Evolutionary conservation across 2,797 vertebrate genomes (phyloP), one percentile per base, ranked within the genome.

Genomic region (Cossypha polioptera): DNA sequence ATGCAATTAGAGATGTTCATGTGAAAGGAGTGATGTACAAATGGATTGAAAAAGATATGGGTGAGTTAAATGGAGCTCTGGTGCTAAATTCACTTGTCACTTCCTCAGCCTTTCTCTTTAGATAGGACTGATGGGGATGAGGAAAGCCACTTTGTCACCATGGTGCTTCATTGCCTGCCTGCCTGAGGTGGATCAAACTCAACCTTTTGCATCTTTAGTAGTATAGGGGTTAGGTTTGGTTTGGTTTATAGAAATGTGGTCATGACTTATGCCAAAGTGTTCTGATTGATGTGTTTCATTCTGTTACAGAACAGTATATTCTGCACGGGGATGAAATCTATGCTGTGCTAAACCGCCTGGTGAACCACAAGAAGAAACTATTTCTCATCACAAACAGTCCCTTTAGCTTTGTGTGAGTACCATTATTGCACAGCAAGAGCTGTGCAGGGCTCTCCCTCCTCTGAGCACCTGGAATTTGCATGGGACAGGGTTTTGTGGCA

Each of bases 301-400:
- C 85, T 19, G 4, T 65, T 68, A 35, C 28, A 98, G 98, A 98
- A 82, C 97, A 97, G 77, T 98, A 98, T 43, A 98, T 98, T 91
- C 97, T 98, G 68, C 98, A 96, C 0, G 98, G 98, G n/a, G 98
- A 98, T 8, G 98, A 98, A 85, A 98, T 97, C 0, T 98, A 97
- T 0, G 98, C 98, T 5, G 98, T 98, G 68, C 95, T 98, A 50
- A 98, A 97, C 92, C 97, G 97, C 50, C 94, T 98, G 89, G 97
- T 98, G 75, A 97, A 97, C 75, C 97, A 98, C 31, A 97, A 98
- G 86, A 98, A 98, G 81, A 98, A 98, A 67, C 97, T 98, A 28
- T 98, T 98, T 94, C 98, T 98, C 83, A 98, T 98, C 79, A 98
- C 98, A 77, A 98, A 98, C 86, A 98, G 98, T 38, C 98, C 98